Evolutionary conservation across 2,888 invertebrate species (phyloP).

Genomic region (Philopedon plagiatum): DNA sequence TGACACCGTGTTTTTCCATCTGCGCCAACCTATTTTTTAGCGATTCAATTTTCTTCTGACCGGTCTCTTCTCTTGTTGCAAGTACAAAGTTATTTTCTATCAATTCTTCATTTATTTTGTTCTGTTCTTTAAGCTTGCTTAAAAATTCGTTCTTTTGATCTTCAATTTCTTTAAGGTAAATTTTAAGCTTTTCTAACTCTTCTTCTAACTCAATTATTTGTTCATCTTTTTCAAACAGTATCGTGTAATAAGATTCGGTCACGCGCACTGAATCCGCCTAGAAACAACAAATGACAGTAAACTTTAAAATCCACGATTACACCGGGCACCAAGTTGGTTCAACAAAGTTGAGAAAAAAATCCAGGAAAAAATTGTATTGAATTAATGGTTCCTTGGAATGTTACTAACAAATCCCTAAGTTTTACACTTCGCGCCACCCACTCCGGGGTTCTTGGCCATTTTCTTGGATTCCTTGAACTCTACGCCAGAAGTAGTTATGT

Average conservation of each 20-base stretch:
- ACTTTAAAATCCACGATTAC: too few relatives aligned
- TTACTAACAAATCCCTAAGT: too few relatives aligned
- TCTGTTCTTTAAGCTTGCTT: not conserved
- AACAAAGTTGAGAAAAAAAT: too few relatives aligned
- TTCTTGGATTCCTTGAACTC: too few relatives aligned
- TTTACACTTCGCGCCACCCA: too few relatives aligned
- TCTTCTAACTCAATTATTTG: slow-evolving; percentile 17
- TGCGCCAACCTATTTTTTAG: slow-evolving; percentile 10
- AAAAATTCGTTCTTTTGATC: slow-evolving; percentile 18
- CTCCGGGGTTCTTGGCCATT: too few relatives aligned
- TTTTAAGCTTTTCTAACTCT: slow-evolving; percentile 10
- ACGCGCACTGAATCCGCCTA: slow-evolving; percentile 14
- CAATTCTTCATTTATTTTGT: slow-evolving; percentile 11
- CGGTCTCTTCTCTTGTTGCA: not conserved
- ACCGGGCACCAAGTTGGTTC: too few relatives aligned
- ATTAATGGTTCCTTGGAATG: too few relatives aligned
- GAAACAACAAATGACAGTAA: slow-evolving; percentile 1
- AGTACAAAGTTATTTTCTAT: slow-evolving; percentile 19
- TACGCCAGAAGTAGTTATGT: too few relatives aligned
- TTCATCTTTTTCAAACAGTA: slow-evolving; percentile 38
- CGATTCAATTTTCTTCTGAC: not conserved
- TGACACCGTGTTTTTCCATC: not conserved
- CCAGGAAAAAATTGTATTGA: too few relatives aligned
- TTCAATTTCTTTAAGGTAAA: not conserved
- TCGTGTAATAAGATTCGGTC: not conserved